These are phyloP conservation scores for Gasterosteus nipponicus DNA, from an alignment of 2,113 vertebrate species.

Conservation along the genomic window DNA sequence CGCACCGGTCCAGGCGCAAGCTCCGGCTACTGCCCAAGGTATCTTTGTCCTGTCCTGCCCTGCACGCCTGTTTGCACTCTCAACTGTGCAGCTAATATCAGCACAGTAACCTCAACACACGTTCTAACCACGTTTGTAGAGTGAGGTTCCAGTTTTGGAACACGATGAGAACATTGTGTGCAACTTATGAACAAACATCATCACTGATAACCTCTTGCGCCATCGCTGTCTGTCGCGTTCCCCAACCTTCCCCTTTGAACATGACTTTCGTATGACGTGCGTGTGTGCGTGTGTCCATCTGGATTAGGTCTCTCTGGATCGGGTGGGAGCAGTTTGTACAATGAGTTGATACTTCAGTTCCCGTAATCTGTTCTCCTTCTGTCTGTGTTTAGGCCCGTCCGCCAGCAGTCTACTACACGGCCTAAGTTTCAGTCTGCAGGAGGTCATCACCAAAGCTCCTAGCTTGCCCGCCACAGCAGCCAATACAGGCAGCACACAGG, in stretches of 20 bases:
- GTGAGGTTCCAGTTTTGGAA: slow-evolving; percentile 19
- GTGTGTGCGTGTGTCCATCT: slow-evolving; percentile 23
- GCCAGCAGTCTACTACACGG: slow-evolving; percentile 97
- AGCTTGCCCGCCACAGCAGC: slow-evolving; percentile 79
- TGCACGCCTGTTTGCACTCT: slow-evolving; percentile 61
- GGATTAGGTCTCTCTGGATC: slow-evolving; percentile 4
- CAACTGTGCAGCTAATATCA: slow-evolving; percentile 55
- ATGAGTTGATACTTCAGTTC: background rate
- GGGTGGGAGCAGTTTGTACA: slow-evolving; percentile 1
- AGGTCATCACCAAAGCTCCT: slow-evolving; percentile 90
- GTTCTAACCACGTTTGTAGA: slow-evolving; percentile 24
- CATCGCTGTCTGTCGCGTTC: slow-evolving; percentile 58
- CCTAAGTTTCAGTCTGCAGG: slow-evolving; percentile 97
- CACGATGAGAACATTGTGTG: slow-evolving; percentile 41
- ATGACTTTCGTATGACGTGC: slow-evolving; percentile 12
- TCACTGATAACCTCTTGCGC: slow-evolving; percentile 69
- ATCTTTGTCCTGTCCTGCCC: slow-evolving; percentile 72
- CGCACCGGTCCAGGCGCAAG: slow-evolving; percentile 81
- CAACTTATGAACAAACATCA: slow-evolving; percentile 52
- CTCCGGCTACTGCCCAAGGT: slow-evolving; percentile 87
- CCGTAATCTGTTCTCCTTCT: slow-evolving; percentile 18
- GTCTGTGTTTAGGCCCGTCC: slow-evolving; percentile 83
- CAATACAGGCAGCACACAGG: slow-evolving; percentile 81
- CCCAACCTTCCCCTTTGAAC: slow-evolving; percentile 52
- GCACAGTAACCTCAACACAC: slow-evolving; percentile 45